phyloP scores from a whole-genome alignment of 92 coral and sea anemone genomes.

The Parazoanthus atlanticus region DNA sequence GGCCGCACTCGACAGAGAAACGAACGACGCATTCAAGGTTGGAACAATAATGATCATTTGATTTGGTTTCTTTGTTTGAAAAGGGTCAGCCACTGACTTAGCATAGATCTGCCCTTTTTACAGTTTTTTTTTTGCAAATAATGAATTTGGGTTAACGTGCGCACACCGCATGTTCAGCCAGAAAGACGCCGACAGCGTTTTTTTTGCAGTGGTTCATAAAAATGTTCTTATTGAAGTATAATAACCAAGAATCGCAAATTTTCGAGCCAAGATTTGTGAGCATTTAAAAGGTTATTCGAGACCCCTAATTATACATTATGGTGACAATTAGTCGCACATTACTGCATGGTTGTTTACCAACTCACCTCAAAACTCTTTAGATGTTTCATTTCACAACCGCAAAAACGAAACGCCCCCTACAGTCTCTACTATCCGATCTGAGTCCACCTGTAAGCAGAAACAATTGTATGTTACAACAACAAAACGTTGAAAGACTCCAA shows the following conservation, averaged over 20 bases:
- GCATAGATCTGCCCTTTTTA: no score
- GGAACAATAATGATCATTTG: neutral
- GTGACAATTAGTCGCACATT: neutral
- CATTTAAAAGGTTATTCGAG: no score
- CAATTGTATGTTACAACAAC: neutral
- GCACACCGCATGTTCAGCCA: no score
- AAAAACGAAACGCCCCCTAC: neutral
- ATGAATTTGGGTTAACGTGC: no score
- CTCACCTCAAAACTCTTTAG: neutral
- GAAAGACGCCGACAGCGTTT: no score
- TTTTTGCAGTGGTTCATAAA: no score
- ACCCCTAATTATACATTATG: no score
- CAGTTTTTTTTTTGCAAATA: no score
- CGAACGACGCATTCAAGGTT: slow-evolving; percentile 20
- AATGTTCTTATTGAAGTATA: no score
- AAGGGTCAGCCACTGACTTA: neutral
- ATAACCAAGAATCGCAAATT: no score
- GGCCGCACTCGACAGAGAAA: slow-evolving; percentile 46
- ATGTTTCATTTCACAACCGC: neutral
- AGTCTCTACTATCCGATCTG: neutral
- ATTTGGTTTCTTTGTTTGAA: neutral
- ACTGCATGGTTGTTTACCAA: neutral
- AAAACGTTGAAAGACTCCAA: neutral
- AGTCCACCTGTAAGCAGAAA: no score
- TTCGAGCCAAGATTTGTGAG: no score